Evolutionary conservation across 2,797 vertebrate genomes (phyloP), one percentile per base, ranked within the genome.

Genomic region (Brachymystax lenok): DNA sequence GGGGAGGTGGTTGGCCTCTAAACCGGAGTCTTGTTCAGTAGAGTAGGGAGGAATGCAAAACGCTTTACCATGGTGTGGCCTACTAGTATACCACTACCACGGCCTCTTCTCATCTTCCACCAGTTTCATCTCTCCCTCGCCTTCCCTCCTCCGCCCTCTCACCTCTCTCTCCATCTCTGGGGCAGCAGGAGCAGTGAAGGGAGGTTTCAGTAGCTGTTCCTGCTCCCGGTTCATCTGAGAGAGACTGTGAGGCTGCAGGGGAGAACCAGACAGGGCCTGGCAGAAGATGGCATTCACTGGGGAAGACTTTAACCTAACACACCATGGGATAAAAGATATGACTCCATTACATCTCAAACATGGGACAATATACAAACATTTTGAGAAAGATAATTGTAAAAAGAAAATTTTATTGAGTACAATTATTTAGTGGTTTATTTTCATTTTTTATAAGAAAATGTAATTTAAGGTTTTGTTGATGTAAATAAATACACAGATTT

Each of bases 231-330:
- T 95, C 88, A 98, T 79, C 84, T 96, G 94, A 21, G 94, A 83
- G 72, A 99, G 94, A 61, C 94, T 95, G 74, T 94, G 95, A 59
- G 98, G 98, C 77, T 94, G 95, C 66, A 98, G 91, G 4, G 98
- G 98, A 8, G 98, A 99, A 79, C 96, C 97, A 2, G 95, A 91
- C 85, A 99, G 88, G 66, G 98, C 96, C 78, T 98, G 97, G 93
- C 98, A 99, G 89, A 97, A 98, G 89, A 99, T 99, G 91, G 96
- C 95, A 69, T 99, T 99, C 84, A 99, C 97, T 0, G 98, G 97
- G 33, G 98, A 99, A 0, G 96, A 94, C 92, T 95, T 97, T 88
- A 98, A 99, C 94, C 98, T 99, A 6, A 46, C n/a, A n/a, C 28
- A 19, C 59, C 6, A 14, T 17, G 2, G 28, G 17, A 7, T 3